Evolutionary conservation across 2,888 invertebrate genomes (phyloP), one percentile per base, ranked within the genome.

Genomic region (Xestia sexstrigata): DNA sequence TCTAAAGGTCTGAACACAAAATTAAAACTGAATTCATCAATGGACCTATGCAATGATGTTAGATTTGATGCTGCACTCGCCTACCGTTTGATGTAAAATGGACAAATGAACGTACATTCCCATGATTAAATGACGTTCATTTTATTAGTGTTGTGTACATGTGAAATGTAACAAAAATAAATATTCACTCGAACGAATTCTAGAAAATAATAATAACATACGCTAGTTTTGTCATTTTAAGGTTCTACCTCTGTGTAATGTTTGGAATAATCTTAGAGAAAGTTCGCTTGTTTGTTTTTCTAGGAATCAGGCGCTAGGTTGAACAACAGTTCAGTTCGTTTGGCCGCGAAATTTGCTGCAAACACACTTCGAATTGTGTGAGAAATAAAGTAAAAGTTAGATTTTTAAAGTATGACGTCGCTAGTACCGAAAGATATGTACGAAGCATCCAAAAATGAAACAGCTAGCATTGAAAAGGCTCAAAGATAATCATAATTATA

Each of bases 191-290:
- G 42, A 42, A 11, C 11, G 13, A 15, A 65, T 42, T 42, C 15
- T 42, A 42, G 42, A 15, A 65, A 65, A n/a, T n/a, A 65, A 63
- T 39, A 42, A 65, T 42, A 42, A 65, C n/a, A 65, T 42, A 42
- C 7, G 65, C n/a, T 42, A n/a, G 9, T n/a, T 42, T 17, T 65
- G n/a, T 42, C 15, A 63, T 63, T 17, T 6, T 7, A 23, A 13
- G 23, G 39, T 39, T 39, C 7, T 63, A n/a, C 11, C 26, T 60
- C 63, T 35, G 49, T 42, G 68, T 13, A 73, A 42, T 9, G 23
- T 74, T 58, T 9, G 7, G 0, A n/a, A 7, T 35, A 23, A 45
- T 70, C 35, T 4, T 35, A 23, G 13, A 15, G 23, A 45, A 62
- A 17, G 17, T 0, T 70, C 17, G n/a, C 17, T 23, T 45, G 17